Percentiles rank a stretch among this genome's conserved stretches.
phyloP scores from a whole-genome alignment of 2,113 vertebrate genomes.

The Percopsis transmontana region DNA sequence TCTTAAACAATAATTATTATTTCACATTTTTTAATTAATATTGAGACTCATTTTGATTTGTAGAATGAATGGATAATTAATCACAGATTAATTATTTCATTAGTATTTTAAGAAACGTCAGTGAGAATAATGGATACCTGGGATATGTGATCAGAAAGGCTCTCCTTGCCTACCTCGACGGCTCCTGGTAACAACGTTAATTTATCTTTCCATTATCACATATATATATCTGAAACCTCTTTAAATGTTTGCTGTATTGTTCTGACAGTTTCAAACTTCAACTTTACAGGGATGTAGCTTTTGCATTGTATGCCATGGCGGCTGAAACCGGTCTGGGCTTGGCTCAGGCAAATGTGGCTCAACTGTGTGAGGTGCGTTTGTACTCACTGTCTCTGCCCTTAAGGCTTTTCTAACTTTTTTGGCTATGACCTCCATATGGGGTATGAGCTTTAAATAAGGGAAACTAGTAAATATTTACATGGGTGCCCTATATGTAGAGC shows the following conservation, averaged over 20 bases:
- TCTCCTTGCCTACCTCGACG: constrained; percentile 86
- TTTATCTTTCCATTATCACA: constrained; percentile 28
- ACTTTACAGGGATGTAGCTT: constrained; percentile 81
- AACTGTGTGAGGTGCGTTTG: constrained; percentile 84
- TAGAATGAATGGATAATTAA: background rate
- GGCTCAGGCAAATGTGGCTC: constrained; percentile 89
- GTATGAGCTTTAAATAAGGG: background rate
- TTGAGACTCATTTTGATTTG: background rate
- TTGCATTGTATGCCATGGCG: constrained; percentile 86
- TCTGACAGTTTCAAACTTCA: background rate
- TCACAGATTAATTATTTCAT: constrained; percentile 34
- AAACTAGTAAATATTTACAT: background rate
- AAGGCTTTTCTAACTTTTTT: background rate
- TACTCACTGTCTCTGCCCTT: background rate
- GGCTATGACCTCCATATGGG: background rate
- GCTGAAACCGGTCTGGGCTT: constrained; percentile 91
- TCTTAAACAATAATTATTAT: too few relatives aligned
- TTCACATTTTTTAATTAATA: constrained; percentile 21
- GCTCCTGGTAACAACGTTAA: constrained; percentile 79
- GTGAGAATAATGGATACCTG: constrained; percentile 89
- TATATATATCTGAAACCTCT: background rate
- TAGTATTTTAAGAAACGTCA: constrained; percentile 87
- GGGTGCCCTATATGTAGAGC: too few relatives aligned
- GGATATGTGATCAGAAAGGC: constrained; percentile 87
- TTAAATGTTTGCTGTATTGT: constrained; percentile 18